These are phyloP conservation scores for Agrotis segetum DNA, from an alignment of 2,888 invertebrate species.

Conservation along the genomic window DNA sequence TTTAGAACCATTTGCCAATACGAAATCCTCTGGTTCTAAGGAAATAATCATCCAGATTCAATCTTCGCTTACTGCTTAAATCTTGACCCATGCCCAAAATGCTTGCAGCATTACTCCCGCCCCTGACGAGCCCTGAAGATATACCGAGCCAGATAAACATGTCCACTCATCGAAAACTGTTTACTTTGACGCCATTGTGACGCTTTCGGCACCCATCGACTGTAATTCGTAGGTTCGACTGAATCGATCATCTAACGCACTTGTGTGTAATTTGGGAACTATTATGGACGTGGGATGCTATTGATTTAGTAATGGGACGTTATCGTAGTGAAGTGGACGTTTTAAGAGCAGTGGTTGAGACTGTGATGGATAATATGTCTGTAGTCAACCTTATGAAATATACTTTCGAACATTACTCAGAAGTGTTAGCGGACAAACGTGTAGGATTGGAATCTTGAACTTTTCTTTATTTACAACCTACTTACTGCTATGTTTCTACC, in stretches of 20 bases:
- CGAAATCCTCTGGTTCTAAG: not conserved
- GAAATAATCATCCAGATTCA: not conserved
- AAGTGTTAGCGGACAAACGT: not conserved
- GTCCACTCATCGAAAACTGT: slow-evolving; percentile 65
- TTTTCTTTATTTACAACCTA: slow-evolving; percentile 18
- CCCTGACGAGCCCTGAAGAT: slow-evolving; percentile 76
- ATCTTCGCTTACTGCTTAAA: slow-evolving; percentile 33
- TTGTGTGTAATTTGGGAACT: slow-evolving; percentile 56
- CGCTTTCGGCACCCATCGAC: slow-evolving; percentile 48
- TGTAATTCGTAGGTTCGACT: slow-evolving; percentile 49
- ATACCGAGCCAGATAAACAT: slow-evolving; percentile 72
- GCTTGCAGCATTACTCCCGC: slow-evolving; percentile 65
- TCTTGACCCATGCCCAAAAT: slow-evolving; percentile 49
- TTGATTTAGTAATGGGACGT: slow-evolving; percentile 54
- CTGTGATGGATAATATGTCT: slow-evolving; percentile 24
- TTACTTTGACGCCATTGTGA: slow-evolving; percentile 69
- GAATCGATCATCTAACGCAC: slow-evolving; percentile 54
- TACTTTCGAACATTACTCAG: not conserved
- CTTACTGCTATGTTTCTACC: slow-evolving; percentile 18
- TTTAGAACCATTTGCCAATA: not conserved
- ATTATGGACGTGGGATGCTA: slow-evolving; percentile 52
- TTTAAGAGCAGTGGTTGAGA: slow-evolving; percentile 41
- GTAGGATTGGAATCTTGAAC: slow-evolving; percentile 18
- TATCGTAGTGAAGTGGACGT: slow-evolving; percentile 37
- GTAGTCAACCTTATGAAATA: slow-evolving; percentile 4